Evolutionary conservation across 2,888 invertebrate genomes (phyloP).

Genomic region (Callosobruchus maculatus): DNA sequence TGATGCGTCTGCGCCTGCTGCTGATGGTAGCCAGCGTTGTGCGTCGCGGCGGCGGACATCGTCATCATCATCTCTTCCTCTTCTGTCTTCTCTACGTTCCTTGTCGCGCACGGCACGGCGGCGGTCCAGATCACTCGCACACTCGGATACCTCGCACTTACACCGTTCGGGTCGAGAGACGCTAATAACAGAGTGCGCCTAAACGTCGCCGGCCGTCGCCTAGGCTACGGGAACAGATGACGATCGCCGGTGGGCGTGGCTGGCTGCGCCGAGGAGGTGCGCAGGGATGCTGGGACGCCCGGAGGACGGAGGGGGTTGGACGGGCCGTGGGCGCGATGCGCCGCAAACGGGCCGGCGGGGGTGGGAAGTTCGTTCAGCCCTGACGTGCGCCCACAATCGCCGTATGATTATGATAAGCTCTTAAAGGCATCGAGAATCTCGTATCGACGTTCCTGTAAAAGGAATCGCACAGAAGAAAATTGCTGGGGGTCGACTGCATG

Average conservation of each 20-base stretch:
- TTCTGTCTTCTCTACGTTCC: too few relatives aligned
- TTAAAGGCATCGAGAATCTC: not conserved
- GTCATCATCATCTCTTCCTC: conserved; percentile 29
- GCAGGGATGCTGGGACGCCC: conserved; percentile 27
- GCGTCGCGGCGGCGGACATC: conserved; percentile 43
- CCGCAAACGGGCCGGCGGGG: conserved; percentile 7
- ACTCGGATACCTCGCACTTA: conserved; percentile 35
- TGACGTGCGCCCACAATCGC: conserved; percentile 10
- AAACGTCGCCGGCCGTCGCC: conserved; percentile 40
- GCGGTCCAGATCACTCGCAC: not conserved
- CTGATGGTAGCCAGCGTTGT: conserved; percentile 30
- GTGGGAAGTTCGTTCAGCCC: conserved; percentile 16
- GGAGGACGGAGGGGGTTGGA: conserved; percentile 19
- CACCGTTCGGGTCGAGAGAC: conserved; percentile 38
- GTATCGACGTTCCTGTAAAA: too few relatives aligned
- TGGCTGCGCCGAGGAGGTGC: conserved; percentile 41
- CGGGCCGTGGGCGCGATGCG: conserved; percentile 5
- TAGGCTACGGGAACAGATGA: conserved; percentile 38
- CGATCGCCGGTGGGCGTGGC: conserved; percentile 43
- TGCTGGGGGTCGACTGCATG: too few relatives aligned
- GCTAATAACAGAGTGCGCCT: conserved; percentile 49
- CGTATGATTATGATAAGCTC: conserved; percentile 3
- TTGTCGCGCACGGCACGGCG: not conserved
- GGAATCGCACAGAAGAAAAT: too few relatives aligned
- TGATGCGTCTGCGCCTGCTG: conserved; percentile 46